Conservation (phyloP, 2,797 vertebrate genomes). For the Gambelia wislizenii region DNA sequence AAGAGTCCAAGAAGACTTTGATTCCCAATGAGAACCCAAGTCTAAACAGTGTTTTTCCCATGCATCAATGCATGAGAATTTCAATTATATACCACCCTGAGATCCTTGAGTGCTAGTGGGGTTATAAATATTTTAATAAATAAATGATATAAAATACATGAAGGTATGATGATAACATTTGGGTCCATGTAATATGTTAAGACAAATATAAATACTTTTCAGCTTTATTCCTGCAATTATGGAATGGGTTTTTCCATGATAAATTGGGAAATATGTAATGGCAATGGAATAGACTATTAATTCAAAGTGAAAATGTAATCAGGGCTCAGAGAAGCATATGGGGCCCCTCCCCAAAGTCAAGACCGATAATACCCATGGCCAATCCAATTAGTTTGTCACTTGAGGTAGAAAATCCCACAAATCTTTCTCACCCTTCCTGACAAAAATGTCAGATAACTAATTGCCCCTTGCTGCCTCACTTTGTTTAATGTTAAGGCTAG, state of each 20-base stretch:
- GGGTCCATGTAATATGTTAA: neutral
- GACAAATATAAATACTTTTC: neutral
- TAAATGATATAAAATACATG: too few species aligned
- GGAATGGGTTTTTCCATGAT: slow-evolving; percentile 11
- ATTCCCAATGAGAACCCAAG: neutral
- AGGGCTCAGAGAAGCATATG: neutral
- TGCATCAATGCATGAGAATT: neutral
- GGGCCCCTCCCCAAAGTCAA: neutral
- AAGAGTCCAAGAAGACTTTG: neutral
- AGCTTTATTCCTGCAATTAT: neutral
- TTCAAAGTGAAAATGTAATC: neutral
- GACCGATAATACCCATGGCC: neutral
- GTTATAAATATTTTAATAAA: too few species aligned
- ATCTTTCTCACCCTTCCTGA: neutral
- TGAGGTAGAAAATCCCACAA: neutral
- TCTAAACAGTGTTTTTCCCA: neutral
- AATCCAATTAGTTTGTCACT: neutral
- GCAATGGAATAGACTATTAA: neutral
- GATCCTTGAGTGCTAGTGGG: too few species aligned
- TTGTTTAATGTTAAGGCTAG: neutral
- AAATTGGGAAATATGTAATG: neutral
- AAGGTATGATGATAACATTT: neutral
- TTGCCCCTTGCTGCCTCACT: neutral
- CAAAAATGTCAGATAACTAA: too few species aligned
- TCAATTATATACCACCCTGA: neutral